phyloP scores from a whole-genome alignment of 2,888 invertebrate genomes.

The Stenolophus ochropezus region DNA sequence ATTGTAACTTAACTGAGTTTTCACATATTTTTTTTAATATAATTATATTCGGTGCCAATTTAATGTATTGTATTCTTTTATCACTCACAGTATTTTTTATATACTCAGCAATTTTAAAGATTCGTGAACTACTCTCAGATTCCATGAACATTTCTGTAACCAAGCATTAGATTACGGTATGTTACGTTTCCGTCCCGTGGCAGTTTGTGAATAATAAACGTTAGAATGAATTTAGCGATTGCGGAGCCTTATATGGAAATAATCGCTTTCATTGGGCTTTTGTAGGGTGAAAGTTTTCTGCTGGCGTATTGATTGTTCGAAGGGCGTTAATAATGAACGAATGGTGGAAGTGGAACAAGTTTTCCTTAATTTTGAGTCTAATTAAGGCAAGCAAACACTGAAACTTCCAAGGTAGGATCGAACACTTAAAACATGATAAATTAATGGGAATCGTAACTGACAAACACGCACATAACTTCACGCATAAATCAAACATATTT shows the following conservation, averaged over 20 bases:
- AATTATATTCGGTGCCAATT: too few species aligned
- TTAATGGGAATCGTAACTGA: conserved; percentile 40
- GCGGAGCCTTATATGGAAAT: background rate
- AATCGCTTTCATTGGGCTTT: background rate
- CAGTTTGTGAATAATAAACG: background rate
- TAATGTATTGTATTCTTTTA: too few species aligned
- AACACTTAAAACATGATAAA: conserved; percentile 54
- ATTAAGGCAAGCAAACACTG: conserved; percentile 56
- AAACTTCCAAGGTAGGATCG: conserved; percentile 52
- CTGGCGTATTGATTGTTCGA: conserved; percentile 42
- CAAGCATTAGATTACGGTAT: too few species aligned
- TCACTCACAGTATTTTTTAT: too few species aligned
- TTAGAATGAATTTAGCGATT: background rate
- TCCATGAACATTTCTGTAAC: too few species aligned
- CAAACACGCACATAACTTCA: conserved; percentile 5
- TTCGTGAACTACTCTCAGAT: too few species aligned
- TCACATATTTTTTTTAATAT: too few species aligned
- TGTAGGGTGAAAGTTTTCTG: background rate
- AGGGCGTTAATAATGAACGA: conserved; percentile 52
- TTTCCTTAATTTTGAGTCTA: conserved; percentile 56
- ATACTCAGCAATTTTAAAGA: too few species aligned
- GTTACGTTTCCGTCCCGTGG: too few species aligned
- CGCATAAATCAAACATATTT: background rate
- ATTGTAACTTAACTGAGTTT: too few species aligned
- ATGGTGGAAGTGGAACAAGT: conserved; percentile 46